These are phyloP conservation scores for Acleris emargana DNA, from an alignment of 2,888 invertebrate species.

Conservation along the genomic window DNA sequence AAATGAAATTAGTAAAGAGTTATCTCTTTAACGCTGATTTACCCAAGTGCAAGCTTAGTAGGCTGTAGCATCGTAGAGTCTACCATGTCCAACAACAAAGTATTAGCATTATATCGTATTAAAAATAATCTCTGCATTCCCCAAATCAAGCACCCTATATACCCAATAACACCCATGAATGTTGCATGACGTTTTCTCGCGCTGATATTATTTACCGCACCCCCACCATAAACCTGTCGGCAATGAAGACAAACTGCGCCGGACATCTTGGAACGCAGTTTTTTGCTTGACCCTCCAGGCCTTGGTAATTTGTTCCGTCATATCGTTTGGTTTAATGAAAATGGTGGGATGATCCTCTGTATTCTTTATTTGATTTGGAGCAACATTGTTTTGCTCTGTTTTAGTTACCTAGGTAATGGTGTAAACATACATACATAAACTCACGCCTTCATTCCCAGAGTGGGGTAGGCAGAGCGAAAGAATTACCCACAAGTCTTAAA, in stretches of 20 bases:
- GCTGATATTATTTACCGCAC: slow-evolving; percentile 79
- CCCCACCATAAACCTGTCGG: slow-evolving; percentile 76
- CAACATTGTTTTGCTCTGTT: not conserved
- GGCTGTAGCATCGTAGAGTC: too few relatives aligned
- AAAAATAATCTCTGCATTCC: slow-evolving; percentile 36
- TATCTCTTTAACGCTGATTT: too few relatives aligned
- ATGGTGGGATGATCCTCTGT: not conserved
- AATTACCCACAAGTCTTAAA: too few relatives aligned
- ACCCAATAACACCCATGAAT: slow-evolving; percentile 66
- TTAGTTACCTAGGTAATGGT: too few relatives aligned
- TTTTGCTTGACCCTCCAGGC: slow-evolving; percentile 73
- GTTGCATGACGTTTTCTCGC: slow-evolving; percentile 76
- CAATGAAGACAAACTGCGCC: slow-evolving; percentile 74
- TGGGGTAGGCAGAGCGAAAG: too few relatives aligned
- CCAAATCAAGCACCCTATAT: slow-evolving; percentile 52
- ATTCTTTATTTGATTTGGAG: not conserved
- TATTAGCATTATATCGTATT: not conserved
- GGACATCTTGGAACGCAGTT: slow-evolving; percentile 62
- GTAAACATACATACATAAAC: too few relatives aligned
- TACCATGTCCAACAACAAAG: too few relatives aligned
- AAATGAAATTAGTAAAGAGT: too few relatives aligned
- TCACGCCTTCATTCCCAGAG: too few relatives aligned
- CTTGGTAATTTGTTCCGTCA: slow-evolving; percentile 38
- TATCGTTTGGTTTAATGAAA: slow-evolving; percentile 32
- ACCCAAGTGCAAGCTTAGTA: too few relatives aligned